phyloP scores from a whole-genome alignment of 2,113 vertebrate species.

The Ahaetulla prasina region DNA sequence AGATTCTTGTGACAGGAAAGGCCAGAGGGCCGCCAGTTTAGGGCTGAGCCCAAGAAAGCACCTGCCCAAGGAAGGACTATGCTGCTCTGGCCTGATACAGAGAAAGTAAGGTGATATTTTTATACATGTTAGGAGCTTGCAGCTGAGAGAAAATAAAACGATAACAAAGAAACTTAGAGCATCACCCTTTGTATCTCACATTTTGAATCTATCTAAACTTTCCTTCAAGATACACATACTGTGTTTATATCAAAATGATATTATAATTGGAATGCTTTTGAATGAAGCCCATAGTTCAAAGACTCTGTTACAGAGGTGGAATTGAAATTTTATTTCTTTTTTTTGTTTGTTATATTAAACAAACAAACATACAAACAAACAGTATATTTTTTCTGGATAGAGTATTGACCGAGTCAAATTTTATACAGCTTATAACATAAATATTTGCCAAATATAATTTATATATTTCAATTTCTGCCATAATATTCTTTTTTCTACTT shows the following conservation, averaged over 20 bases:
- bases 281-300: not conserved
- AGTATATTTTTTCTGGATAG: no score
- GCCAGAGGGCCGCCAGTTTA: slow-evolving; percentile 27
- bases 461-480: no score
- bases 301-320: not conserved
- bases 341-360: no score
- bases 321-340: no score
- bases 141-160: slow-evolving; percentile 15
- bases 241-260: not conserved
- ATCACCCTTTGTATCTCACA: not conserved
- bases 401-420: no score
- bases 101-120: slow-evolving; percentile 19
- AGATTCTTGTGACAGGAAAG: slow-evolving; percentile 30
- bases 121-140: slow-evolving; percentile 25
- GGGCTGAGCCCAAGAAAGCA: slow-evolving; percentile 1
- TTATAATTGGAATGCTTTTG: slow-evolving; percentile 9
- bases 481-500: no score
- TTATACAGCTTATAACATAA: no score
- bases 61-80: not conserved
- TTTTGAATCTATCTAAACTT: slow-evolving; percentile 6
- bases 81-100: slow-evolving; percentile 23
- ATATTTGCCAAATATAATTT: no score
- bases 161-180: slow-evolving; percentile 25
- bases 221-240: not conserved
- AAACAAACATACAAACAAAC: no score